These are phyloP conservation scores for Oryctes rhinoceros DNA, from an alignment of 1,140 invertebrate species.

Conservation along the genomic window DNA sequence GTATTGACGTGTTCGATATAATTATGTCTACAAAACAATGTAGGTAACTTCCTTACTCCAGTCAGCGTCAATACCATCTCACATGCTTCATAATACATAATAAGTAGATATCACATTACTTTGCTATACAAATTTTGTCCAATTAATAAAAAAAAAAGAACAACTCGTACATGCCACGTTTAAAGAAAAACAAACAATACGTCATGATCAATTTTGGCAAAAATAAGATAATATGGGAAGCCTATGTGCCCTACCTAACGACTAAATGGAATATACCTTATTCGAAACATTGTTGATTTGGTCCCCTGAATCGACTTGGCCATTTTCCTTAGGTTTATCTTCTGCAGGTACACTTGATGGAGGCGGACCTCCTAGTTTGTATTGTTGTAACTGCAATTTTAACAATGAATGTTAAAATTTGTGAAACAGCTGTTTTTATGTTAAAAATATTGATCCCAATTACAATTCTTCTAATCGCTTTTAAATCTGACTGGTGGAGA, in stretches of 20 bases:
- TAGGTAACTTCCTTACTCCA: no score
- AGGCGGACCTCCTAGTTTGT: slow-evolving; percentile 73
- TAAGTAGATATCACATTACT: neutral
- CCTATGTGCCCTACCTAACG: neutral
- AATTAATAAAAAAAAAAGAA: neutral
- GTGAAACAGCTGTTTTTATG: no score
- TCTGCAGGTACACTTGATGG: slow-evolving; percentile 64
- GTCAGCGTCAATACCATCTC: neutral
- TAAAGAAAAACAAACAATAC: neutral
- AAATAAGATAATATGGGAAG: neutral
- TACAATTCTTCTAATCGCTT: no score
- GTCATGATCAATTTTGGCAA: neutral
- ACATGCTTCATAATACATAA: neutral
- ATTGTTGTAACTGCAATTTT: slow-evolving; percentile 75
- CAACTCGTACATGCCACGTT: neutral
- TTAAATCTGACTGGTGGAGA: no score
- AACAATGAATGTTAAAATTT: neutral
- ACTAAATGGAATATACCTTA: slow-evolving; percentile 47
- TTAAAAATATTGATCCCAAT: no score
- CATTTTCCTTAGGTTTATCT: slow-evolving; percentile 78
- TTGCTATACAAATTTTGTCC: neutral
- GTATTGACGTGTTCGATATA: no score
- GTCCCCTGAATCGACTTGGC: slow-evolving; percentile 67
- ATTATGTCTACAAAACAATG: no score
- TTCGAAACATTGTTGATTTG: slow-evolving; percentile 57